A percentile compares a stretch with the other conserved stretches of the same genome.
Conservation (phyloP, 1,140 invertebrate species). For the Scylla paramamosain region DNA sequence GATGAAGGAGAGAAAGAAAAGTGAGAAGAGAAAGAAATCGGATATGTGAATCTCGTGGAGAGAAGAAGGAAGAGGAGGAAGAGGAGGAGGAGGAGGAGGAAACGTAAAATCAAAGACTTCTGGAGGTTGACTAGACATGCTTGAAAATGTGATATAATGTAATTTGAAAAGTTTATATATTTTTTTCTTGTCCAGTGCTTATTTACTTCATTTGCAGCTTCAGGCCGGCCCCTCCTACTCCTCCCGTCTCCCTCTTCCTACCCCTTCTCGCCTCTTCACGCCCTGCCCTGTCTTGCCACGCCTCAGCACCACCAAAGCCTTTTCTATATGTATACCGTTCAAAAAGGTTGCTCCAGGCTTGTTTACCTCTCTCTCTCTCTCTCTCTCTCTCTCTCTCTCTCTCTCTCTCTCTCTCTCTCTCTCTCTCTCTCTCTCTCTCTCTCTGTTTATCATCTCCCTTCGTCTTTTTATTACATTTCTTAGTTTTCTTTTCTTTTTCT, state of each 20-base stretch:
- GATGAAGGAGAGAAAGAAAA: neutral
- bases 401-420: slow-evolving; percentile 5
- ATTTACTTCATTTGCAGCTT: neutral
- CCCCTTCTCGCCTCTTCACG: neutral
- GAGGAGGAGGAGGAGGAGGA: neutral
- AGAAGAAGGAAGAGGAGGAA: neutral
- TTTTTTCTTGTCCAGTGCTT: neutral
- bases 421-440: slow-evolving; percentile 20
- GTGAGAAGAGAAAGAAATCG: neutral
- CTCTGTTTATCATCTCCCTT: neutral
- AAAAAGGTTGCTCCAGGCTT: no score
- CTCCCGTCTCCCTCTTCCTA: neutral
- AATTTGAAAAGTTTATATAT: neutral
- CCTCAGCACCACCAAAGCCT: neutral
- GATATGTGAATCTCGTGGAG: neutral
- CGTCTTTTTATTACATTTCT: neutral
- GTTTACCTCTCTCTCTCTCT: neutral
- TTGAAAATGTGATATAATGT: no score
- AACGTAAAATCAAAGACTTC: neutral
- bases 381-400: neutral
- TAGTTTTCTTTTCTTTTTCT: no score
- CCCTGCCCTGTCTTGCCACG: neutral
- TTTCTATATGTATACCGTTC: no score
- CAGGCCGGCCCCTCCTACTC: neutral
- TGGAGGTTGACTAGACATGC: neutral